phyloP scores from a whole-genome alignment of 2,888 invertebrate species.

The Unio pictorum region DNA sequence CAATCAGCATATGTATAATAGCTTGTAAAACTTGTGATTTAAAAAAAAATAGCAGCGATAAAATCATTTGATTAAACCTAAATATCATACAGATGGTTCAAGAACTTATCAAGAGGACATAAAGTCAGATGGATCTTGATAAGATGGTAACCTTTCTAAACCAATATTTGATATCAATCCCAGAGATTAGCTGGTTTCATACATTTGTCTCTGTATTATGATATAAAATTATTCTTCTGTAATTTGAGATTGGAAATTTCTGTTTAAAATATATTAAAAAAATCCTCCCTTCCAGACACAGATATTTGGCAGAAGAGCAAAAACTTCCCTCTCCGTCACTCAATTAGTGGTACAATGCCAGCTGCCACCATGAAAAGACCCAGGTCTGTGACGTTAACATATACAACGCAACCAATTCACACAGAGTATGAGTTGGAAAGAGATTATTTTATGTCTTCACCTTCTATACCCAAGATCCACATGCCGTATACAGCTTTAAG shows the following conservation, averaged over 20 bases:
- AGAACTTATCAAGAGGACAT: too few species aligned
- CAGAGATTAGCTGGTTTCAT: too few species aligned
- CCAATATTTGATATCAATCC: not conserved
- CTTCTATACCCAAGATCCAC: conserved; percentile 67
- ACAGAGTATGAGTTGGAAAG: conserved; percentile 47
- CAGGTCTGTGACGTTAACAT: conserved; percentile 40
- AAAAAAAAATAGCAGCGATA: too few species aligned
- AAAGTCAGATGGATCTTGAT: too few species aligned
- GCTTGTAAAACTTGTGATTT: too few species aligned
- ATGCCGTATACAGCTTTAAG: conserved; percentile 65
- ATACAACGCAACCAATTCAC: conserved; percentile 49
- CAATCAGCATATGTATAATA: too few species aligned
- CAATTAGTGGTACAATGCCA: conserved; percentile 56
- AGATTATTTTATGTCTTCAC: conserved; percentile 56
- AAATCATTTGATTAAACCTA: too few species aligned
- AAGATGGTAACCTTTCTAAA: not conserved
- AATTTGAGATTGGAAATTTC: too few species aligned
- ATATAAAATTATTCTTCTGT: too few species aligned
- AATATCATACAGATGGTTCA: too few species aligned
- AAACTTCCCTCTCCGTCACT: conserved; percentile 47
- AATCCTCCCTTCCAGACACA: not conserved
- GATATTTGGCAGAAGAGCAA: conserved; percentile 18
- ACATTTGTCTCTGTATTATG: too few species aligned
- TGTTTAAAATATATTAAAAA: too few species aligned
- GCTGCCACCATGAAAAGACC: conserved; percentile 64